A percentile compares a stretch with the other conserved stretches of the same genome.
Evolutionary conservation across 2,113 vertebrate species (phyloP).

Genomic region (Heterotis niloticus): DNA sequence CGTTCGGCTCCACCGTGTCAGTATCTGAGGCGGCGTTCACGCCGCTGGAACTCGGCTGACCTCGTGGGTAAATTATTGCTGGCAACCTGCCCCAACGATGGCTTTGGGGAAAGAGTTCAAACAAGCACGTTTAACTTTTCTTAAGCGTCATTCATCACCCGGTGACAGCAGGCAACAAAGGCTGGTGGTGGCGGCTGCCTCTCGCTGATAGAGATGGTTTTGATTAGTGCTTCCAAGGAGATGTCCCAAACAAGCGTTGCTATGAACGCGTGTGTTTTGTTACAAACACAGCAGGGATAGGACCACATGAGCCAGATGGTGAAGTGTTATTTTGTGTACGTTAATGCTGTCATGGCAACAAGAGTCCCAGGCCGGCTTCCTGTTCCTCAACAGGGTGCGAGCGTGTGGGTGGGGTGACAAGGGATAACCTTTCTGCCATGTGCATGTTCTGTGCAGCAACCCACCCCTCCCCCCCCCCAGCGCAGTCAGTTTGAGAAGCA

Average conservation of each 20-base stretch:
- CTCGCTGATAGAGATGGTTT: slow-evolving; percentile 47
- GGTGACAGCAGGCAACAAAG: slow-evolving; percentile 33
- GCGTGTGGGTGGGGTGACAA: neutral
- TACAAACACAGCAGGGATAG: slow-evolving; percentile 59
- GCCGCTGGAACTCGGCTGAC: neutral
- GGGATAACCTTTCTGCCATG: neutral
- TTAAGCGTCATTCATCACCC: slow-evolving; percentile 39
- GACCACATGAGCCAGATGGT: slow-evolving; percentile 49
- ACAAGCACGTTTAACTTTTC: slow-evolving; percentile 15
- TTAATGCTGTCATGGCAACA: slow-evolving; percentile 58
- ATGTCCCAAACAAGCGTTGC: slow-evolving; percentile 64
- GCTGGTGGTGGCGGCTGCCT: slow-evolving; percentile 32
- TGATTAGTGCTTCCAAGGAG: slow-evolving; percentile 54
- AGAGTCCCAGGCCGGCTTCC: slow-evolving; percentile 40
- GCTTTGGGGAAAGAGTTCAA: slow-evolving; percentile 22
- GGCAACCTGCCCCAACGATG: slow-evolving; percentile 6
- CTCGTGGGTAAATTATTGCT: slow-evolving; percentile 34
- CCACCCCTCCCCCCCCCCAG: neutral
- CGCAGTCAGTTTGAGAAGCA: neutral
- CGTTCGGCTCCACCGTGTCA: too few species aligned
- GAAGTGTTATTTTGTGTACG: slow-evolving; percentile 58
- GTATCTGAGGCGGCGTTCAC: too few species aligned
- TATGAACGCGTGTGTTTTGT: slow-evolving; percentile 67
- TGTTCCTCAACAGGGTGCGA: slow-evolving; percentile 36
- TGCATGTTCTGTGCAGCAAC: neutral